phyloP scores from a whole-genome alignment of 2,113 vertebrate species.

The Toxotes jaculatrix region DNA sequence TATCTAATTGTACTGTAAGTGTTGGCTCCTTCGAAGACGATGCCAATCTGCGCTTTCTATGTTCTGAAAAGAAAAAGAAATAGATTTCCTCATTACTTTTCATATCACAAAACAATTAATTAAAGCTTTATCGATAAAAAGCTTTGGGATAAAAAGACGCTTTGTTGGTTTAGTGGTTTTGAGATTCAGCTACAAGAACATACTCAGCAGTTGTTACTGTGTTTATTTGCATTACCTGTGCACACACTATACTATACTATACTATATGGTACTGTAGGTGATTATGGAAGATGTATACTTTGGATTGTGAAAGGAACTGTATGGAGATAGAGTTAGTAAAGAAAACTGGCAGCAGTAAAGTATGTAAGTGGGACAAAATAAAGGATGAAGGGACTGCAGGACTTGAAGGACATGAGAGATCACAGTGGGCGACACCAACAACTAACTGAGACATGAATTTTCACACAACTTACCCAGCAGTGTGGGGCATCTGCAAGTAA shows the following conservation, averaged over 20 bases:
- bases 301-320: not conserved
- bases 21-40: slow-evolving; percentile 29
- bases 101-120: too few species aligned
- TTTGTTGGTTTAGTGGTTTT: not conserved
- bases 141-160: too few species aligned
- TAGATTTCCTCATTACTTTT: too few species aligned
- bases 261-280: not conserved
- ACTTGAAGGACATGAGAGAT: slow-evolving; percentile 22
- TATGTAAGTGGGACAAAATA: not conserved
- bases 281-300: not conserved
- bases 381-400: slow-evolving; percentile 14
- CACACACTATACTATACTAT: not conserved
- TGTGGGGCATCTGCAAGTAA: slow-evolving; percentile 25
- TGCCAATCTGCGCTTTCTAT: slow-evolving; percentile 33
- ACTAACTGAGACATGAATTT: slow-evolving; percentile 36
- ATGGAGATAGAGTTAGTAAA: not conserved
- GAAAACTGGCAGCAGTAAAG: slow-evolving; percentile 3
- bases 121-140: too few species aligned
- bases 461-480: slow-evolving; percentile 25
- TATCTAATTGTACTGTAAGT: slow-evolving; percentile 32
- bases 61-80: slow-evolving; percentile 9
- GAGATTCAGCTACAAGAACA: not conserved
- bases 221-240: too few species aligned
- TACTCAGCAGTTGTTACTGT: not conserved
- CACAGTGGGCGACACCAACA: slow-evolving; percentile 7